Evolutionary conservation across 2,888 invertebrate species (phyloP).

Genomic region (Melinaea marsaeus): DNA sequence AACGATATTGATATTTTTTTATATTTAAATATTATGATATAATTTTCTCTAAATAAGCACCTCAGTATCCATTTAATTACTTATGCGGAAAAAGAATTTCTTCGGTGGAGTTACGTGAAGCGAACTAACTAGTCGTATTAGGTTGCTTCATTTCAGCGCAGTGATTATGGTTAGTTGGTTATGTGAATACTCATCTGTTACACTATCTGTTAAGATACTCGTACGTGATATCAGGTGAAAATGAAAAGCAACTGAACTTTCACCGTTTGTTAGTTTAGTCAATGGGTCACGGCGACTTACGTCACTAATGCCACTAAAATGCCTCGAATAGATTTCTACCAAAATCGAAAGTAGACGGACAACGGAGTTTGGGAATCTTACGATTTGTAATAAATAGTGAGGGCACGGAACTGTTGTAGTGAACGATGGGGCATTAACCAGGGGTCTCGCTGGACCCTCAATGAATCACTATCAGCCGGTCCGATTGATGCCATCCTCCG

Average conservation of each 20-base stretch:
- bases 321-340: constrained; percentile 10
- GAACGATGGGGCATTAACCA: constrained; percentile 41
- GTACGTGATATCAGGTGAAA: constrained; percentile 31
- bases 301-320: constrained; percentile 37
- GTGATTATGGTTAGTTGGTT: constrained; percentile 15
- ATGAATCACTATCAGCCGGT: constrained; percentile 42
- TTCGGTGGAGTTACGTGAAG: no score
- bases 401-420: constrained; percentile 23
- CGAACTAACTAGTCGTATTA: constrained; percentile 54
- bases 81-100: constrained; percentile 48
- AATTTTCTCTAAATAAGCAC: constrained; percentile 36
- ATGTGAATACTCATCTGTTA: no score
- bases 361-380: neutral
- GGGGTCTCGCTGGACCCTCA: constrained; percentile 30
- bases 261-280: constrained; percentile 65
- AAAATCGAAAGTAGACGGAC: neutral
- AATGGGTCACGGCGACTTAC: constrained; percentile 40
- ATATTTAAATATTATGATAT: constrained; percentile 41
- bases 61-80: constrained; percentile 64
- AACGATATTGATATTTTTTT: no score
- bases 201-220: no score
- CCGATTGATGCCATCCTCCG: neutral
- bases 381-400: constrained; percentile 11
- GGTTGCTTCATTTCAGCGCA: constrained; percentile 65
- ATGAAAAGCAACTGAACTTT: constrained; percentile 55